A percentile compares a stretch with the other conserved stretches of the same genome.
phyloP scores from a whole-genome alignment of 2,113 vertebrate genomes.

The Labeo catla region DNA sequence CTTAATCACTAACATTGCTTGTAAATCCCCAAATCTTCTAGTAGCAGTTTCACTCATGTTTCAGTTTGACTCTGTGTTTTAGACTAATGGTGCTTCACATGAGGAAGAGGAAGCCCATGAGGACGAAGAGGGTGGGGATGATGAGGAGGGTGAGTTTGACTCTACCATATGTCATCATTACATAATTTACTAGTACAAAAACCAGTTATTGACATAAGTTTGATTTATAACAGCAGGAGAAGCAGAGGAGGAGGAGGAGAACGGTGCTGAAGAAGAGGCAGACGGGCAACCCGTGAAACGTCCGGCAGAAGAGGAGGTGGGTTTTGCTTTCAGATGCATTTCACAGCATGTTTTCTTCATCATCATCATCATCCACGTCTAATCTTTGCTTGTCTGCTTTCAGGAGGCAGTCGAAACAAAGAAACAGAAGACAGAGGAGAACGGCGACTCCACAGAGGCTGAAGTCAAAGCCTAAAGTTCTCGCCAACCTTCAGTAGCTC shows the following conservation, averaged over 20 bases:
- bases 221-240: slow-evolving; percentile 43
- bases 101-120: slow-evolving; percentile 51
- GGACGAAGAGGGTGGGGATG: slow-evolving; percentile 59
- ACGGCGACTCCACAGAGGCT: slow-evolving; percentile 80
- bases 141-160: slow-evolving; percentile 68
- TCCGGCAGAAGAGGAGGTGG: slow-evolving; percentile 79
- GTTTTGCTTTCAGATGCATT: slow-evolving; percentile 38
- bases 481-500: slow-evolving; percentile 67
- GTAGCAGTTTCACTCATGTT: slow-evolving; percentile 29
- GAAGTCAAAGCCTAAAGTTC: slow-evolving; percentile 76
- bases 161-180: neutral
- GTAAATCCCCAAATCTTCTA: neutral
- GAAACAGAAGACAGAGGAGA: slow-evolving; percentile 85
- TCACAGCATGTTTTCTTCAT: neutral
- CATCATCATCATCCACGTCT: neutral
- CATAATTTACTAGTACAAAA: neutral
- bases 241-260: slow-evolving; percentile 45
- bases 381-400: slow-evolving; percentile 9
- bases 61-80: neutral
- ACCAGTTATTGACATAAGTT: neutral
- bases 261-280: slow-evolving; percentile 52
- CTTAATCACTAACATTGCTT: neutral
- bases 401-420: slow-evolving; percentile 80
- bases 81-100: slow-evolving; percentile 74
- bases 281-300: slow-evolving; percentile 80